Conservation (phyloP, 2,113 vertebrate genomes). For the Vulpes lagopus region DNA sequence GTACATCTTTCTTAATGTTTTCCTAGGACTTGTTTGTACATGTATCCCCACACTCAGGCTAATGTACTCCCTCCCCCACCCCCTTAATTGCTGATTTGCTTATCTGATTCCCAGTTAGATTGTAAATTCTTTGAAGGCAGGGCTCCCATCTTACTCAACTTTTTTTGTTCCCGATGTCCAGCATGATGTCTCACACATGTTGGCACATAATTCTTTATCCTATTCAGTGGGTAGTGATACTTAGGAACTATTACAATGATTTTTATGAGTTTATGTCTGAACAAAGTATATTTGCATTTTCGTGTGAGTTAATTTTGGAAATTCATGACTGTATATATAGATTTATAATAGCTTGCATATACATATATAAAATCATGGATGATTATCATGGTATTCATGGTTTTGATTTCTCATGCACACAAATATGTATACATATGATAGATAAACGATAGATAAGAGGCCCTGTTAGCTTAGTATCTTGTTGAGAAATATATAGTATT, state of each 20-base stretch:
- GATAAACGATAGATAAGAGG: not conserved
- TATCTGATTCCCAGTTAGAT: not conserved
- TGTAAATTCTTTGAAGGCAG: not conserved
- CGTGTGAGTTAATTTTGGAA: conserved; percentile 35
- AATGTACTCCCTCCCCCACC: not conserved
- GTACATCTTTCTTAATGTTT: not conserved
- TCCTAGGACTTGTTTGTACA: not conserved
- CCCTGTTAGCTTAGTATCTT: not conserved
- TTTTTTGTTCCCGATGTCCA: not conserved
- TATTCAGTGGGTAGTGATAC: not conserved
- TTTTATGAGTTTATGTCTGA: not conserved
- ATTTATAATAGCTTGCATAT: not conserved
- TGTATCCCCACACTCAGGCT: not conserved
- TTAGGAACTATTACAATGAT: not conserved
- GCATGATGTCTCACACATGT: not conserved
- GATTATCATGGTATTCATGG: not conserved
- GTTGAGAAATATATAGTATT: not conserved
- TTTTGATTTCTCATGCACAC: not conserved
- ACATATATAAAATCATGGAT: not conserved
- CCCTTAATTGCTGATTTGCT: not conserved
- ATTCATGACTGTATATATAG: not conserved
- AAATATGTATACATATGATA: not conserved
- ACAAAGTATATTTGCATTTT: not conserved
- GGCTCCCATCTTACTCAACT: not conserved
- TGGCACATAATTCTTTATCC: not conserved